These are phyloP conservation scores for Anniella stebbinsi DNA, from an alignment of 2,797 vertebrate genomes.

Conservation along the genomic window DNA sequence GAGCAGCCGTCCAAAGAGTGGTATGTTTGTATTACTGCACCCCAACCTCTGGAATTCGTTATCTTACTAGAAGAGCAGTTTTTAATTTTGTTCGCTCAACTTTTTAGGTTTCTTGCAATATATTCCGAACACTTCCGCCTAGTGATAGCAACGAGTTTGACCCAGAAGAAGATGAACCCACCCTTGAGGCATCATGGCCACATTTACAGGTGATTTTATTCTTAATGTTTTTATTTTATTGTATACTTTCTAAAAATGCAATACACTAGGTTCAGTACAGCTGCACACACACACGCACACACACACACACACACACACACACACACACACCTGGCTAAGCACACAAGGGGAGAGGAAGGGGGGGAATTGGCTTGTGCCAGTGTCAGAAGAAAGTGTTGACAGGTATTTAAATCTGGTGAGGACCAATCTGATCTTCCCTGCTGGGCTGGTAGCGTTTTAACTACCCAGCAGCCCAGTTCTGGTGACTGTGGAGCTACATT, in stretches of 20 bases:
- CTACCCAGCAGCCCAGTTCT: background rate
- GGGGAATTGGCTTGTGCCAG: background rate
- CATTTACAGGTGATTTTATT: constrained; percentile 91
- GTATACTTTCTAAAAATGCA: constrained; percentile 17
- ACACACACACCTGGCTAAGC: background rate
- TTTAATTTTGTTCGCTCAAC: constrained; percentile 60
- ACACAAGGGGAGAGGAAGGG: background rate
- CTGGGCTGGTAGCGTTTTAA: background rate
- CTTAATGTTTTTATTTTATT: constrained; percentile 37
- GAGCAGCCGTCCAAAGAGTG: background rate
- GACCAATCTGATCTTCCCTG: background rate
- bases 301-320: background rate
- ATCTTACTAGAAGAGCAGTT: constrained; percentile 38
- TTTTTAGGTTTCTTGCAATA: constrained; percentile 97
- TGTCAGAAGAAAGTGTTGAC: background rate
- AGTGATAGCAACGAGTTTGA: constrained; percentile 99
- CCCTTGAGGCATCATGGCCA: constrained; percentile 97
- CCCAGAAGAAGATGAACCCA: constrained; percentile 98
- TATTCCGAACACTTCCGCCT: constrained; percentile 99
- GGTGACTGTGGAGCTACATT: background rate
- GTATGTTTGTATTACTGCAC: background rate
- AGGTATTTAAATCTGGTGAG: background rate
- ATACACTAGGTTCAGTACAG: no score
- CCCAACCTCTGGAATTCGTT: background rate
- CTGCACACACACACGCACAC: background rate